phyloP scores from a whole-genome alignment of 2,888 invertebrate genomes.

The Sepiola atlantica region DNA sequence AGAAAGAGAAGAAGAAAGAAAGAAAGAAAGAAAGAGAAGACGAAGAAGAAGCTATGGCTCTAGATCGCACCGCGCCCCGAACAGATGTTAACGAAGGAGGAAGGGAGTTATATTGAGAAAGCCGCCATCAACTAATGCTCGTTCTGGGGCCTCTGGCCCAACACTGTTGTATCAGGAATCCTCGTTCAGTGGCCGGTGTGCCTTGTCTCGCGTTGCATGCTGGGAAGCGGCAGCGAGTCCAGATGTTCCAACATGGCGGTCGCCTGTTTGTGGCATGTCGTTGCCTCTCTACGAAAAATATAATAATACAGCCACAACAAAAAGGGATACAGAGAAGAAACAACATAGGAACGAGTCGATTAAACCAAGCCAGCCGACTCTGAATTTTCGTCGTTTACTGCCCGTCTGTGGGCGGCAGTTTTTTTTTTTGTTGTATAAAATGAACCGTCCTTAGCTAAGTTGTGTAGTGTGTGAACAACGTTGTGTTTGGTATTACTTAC shows the following conservation, averaged over 20 bases:
- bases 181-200: background rate
- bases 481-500: background rate
- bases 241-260: constrained; percentile 67
- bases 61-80: constrained; percentile 20
- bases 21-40: too few relatives aligned
- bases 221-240: constrained; percentile 49
- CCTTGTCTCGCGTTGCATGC: constrained; percentile 45
- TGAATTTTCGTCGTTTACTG: constrained; percentile 10
- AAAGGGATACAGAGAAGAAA: constrained; percentile 34
- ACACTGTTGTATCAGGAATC: background rate
- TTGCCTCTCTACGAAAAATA: constrained; percentile 41
- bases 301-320: constrained; percentile 32
- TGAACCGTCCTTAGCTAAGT: background rate
- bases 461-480: constrained; percentile 39
- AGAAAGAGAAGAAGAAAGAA: background rate
- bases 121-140: constrained; percentile 39
- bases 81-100: constrained; percentile 13
- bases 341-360: constrained; percentile 40
- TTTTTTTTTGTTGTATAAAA: constrained; percentile 33
- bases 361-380: background rate
- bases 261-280: constrained; percentile 45
- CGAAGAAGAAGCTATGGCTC: background rate
- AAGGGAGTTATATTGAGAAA: background rate
- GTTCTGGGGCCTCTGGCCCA: constrained; percentile 35
- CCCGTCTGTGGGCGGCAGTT: background rate